Evolutionary conservation across 2,797 vertebrate species (phyloP).

Genomic region (Brachymystax lenok): DNA sequence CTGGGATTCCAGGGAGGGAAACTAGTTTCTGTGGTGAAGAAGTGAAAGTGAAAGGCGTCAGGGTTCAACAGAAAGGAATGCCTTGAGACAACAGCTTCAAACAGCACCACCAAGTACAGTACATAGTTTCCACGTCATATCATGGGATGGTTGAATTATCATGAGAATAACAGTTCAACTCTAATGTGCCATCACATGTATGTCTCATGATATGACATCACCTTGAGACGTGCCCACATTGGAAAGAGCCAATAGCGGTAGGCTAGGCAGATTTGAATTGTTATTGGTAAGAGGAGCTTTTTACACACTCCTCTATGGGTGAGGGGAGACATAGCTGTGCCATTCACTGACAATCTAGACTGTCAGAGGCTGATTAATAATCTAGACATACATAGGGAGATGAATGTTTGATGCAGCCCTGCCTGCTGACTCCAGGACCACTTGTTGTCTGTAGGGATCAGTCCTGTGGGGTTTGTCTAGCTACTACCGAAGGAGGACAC

Average conservation of each 20-base stretch:
- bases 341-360: constrained; percentile 62
- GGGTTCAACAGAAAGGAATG: background rate
- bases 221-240: background rate
- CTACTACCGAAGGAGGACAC: background rate
- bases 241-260: background rate
- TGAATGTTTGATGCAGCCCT: constrained; percentile 62
- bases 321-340: constrained; percentile 45
- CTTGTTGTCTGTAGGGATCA: constrained; percentile 47
- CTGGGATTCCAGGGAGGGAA: background rate
- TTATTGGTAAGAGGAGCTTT: background rate
- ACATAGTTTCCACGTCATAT: background rate
- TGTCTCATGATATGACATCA: background rate
- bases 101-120: background rate
- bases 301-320: constrained; percentile 9
- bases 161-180: background rate
- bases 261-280: background rate
- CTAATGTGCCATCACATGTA: background rate
- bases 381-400: constrained; percentile 70
- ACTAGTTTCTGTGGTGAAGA: background rate
- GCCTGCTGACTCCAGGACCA: constrained; percentile 38
- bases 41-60: background rate
- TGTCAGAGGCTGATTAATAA: constrained; percentile 70
- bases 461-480: constrained; percentile 15
- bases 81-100: background rate
- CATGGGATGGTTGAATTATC: background rate